Evolutionary conservation across 2,888 invertebrate genomes (phyloP).

Genomic region (Caenorhabditis sp.): DNA sequence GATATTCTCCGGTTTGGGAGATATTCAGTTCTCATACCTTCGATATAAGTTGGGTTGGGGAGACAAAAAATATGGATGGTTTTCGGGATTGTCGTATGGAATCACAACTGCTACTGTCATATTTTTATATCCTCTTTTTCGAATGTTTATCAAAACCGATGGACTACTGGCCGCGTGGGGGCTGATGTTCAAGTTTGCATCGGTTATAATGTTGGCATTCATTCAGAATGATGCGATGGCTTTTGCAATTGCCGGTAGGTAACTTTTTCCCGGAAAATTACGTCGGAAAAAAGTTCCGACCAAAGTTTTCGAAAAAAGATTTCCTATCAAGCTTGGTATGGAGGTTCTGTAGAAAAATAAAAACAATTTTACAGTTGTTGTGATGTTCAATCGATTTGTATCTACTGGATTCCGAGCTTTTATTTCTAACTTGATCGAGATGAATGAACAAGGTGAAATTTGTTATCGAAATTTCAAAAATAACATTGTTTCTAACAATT

Average conservation of each 20-base stretch:
- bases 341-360: too few species aligned
- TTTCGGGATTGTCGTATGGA: constrained; percentile 60
- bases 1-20: constrained; percentile 51
- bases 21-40: constrained; percentile 65
- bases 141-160: constrained; percentile 62
- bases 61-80: constrained; percentile 67
- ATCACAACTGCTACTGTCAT: constrained; percentile 58
- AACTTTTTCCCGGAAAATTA: too few species aligned
- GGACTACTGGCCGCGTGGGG: constrained; percentile 69
- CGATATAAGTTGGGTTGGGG: constrained; percentile 62
- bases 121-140: constrained; percentile 59
- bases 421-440: constrained; percentile 67
- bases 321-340: too few species aligned
- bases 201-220: constrained; percentile 68
- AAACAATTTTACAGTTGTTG: constrained; percentile 54
- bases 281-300: too few species aligned
- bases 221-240: constrained; percentile 50
- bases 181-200: constrained; percentile 67
- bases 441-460: constrained; percentile 71
- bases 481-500: too few species aligned
- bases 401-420: constrained; percentile 71
- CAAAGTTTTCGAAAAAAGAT: too few species aligned
- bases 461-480: background rate
- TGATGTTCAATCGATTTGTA: constrained; percentile 71
- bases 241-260: constrained; percentile 43